These are phyloP conservation scores for Temnothorax nylanderi DNA, from an alignment of 1,140 invertebrate genomes.

Conservation along the genomic window DNA sequence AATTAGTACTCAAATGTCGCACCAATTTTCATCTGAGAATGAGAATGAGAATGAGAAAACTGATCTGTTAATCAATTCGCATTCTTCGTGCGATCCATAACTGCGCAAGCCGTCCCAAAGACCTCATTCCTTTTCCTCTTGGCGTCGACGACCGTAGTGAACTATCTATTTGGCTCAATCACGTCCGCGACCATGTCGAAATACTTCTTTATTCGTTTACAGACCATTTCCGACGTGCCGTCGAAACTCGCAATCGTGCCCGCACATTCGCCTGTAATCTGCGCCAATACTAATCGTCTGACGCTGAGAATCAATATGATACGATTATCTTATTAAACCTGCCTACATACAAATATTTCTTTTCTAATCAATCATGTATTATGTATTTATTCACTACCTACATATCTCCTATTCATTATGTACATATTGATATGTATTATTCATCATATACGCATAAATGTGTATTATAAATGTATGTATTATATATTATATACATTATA, in stretches of 20 bases:
- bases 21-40: neutral
- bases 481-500: neutral
- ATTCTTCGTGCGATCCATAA: neutral
- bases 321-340: conserved; percentile 36
- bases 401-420: neutral
- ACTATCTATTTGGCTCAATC: conserved; percentile 56
- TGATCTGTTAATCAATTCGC: neutral
- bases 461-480: neutral
- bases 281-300: conserved; percentile 55
- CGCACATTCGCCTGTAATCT: conserved; percentile 62
- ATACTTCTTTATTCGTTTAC: conserved; percentile 63
- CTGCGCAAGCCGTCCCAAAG: neutral
- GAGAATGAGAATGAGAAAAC: neutral
- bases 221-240: neutral
- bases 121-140: conserved; percentile 65
- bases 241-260: neutral
- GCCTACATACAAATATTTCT: neutral
- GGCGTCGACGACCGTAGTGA: conserved; percentile 60
- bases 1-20: neutral
- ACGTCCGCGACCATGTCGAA: conserved; percentile 59
- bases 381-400: neutral
- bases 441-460: neutral
- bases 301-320: conserved; percentile 67
- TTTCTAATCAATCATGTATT: neutral
- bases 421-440: neutral